Evolutionary conservation across 2,113 vertebrate genomes (phyloP), one percentile per base, ranked within the genome.

Genomic region (Fregata magnificens): DNA sequence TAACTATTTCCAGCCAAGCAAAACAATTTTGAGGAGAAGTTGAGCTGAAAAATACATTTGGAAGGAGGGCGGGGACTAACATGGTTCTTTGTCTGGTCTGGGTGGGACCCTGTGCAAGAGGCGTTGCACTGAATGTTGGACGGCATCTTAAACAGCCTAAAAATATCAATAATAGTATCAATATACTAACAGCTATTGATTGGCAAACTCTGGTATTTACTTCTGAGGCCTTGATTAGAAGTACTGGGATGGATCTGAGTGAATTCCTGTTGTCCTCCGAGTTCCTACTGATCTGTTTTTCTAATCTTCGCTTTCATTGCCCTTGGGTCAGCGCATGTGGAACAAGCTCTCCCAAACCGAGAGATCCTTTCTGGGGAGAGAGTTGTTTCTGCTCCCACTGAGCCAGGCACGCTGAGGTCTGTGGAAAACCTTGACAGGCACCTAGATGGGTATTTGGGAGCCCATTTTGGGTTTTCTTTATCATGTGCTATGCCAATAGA

Each of bases 271-370:
- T 77, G 40, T 65, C 16, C 26, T 65, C 11, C 4, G 16, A 12
- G 13, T 45, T 81, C 28, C 40, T 49, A 0, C 10, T 18, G 24
- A 38, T 63, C 38, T 52, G 14, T 0, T 53, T 82, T 92, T 88
- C 21, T 66, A 8, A 58, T n/a, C 40, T 76, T 53, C 3, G 5
- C 62, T 28, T 62, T 58, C 38, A 12, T 25, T 74, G 26, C 29
- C 42, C 26, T 52, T 83, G 84, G 31, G 53, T 84, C 19, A 45
- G 26, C 0, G 0, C 58, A 38, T 0, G 0, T 63, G 38, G 52
- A 36, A 59, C 16, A 59, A 88, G 25, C 29, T 76, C 20, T 80
- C 29, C 34, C 32, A 86, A 55, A 28, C 14, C 0, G 1, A 63
- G n/a, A 38, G 4, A 8, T 22, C 16, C 13, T 58, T 74, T 44